A percentile compares a stretch with the other conserved stretches of the same genome.
Evolutionary conservation across 2,797 vertebrate genomes (phyloP).

Genomic region (Enteromius viviparus): DNA sequence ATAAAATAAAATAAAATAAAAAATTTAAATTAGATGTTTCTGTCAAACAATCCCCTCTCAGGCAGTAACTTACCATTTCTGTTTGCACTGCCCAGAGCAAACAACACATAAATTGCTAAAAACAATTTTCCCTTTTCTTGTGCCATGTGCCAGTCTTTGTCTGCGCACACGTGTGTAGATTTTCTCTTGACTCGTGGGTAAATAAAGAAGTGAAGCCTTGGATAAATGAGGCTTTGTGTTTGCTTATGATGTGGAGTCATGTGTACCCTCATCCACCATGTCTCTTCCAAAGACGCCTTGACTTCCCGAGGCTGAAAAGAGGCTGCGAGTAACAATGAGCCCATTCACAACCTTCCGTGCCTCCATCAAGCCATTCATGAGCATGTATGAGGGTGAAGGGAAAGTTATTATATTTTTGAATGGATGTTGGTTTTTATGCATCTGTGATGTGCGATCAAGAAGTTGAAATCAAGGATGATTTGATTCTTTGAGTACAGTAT

Average conservation of each 20-base stretch:
- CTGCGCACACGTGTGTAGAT: conserved; percentile 11
- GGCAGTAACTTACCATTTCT: background rate
- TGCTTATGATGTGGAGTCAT: conserved; percentile 50
- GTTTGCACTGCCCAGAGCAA: conserved; percentile 1
- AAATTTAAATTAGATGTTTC: no score
- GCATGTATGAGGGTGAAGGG: conserved; percentile 40
- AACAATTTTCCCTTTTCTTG: background rate
- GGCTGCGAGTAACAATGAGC: conserved; percentile 66
- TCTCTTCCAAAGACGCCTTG: conserved; percentile 58
- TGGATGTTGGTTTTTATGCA: conserved; percentile 2
- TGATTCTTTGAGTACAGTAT: background rate
- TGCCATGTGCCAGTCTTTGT: conserved; percentile 9
- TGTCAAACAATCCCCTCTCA: conserved; percentile 5
- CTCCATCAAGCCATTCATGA: conserved; percentile 49
- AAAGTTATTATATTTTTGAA: conserved; percentile 31
- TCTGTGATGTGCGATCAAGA: background rate
- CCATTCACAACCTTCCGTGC: conserved; percentile 61
- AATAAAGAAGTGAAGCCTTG: conserved; percentile 36
- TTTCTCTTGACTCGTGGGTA: conserved; percentile 32
- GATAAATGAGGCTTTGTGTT: conserved; percentile 58
- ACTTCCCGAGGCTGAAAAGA: conserved; percentile 58
- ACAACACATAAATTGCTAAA: background rate
- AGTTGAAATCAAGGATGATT: conserved; percentile 23
- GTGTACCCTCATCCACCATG: conserved; percentile 27
- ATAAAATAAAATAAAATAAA: no score